Evolutionary conservation across 2,888 invertebrate species (phyloP), one percentile per base, ranked within the genome.

Genomic region (Autographa pulchrina): DNA sequence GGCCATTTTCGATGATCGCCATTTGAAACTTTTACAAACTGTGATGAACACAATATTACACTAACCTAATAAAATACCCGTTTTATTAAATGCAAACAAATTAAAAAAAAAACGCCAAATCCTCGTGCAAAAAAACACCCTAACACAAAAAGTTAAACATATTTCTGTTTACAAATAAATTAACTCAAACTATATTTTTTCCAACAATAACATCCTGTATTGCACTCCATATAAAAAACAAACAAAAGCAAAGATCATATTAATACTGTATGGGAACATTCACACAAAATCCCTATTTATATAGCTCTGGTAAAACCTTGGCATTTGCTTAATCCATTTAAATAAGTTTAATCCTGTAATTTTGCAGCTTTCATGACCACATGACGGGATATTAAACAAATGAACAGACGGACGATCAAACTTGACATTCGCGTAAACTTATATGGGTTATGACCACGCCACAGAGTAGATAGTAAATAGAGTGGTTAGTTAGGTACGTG

Each of bases 381-480:
- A 80, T 59, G 80, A 69, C 77, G 65, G 56, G 69, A 59, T 68
- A 75, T 75, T 70, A 72, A 75, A 70, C 73, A 73, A 61, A 73
- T 63, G 58, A 61, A 78, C 70, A 62, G 54, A 70, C 65, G 61
- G 56, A 77, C 60, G 43, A 31, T 76, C 72, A 64, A 64, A 81
- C 75, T 61, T 61, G 71, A 63, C 71, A 71, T 43, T 68, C 68
- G 65, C 62, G 81, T 82, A 81, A 82, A 82, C 68, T 68, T 67
- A 20, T 31, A 31, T 25, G 65, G 72, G 72, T 78, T 78, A 78
- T 52, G 72, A 43, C 25, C 56, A 43, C n/a, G 18, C 62, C 65
- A 61, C 14, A 60, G 77, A 77, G 31, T 9, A 63, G 25, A 14
- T 7, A 56, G 16, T 5, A n/a, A 79, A 71, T 79, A 68, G 65